Evolutionary conservation across 1,140 invertebrate species (phyloP).

Genomic region (Drosophila ficusphila): DNA sequence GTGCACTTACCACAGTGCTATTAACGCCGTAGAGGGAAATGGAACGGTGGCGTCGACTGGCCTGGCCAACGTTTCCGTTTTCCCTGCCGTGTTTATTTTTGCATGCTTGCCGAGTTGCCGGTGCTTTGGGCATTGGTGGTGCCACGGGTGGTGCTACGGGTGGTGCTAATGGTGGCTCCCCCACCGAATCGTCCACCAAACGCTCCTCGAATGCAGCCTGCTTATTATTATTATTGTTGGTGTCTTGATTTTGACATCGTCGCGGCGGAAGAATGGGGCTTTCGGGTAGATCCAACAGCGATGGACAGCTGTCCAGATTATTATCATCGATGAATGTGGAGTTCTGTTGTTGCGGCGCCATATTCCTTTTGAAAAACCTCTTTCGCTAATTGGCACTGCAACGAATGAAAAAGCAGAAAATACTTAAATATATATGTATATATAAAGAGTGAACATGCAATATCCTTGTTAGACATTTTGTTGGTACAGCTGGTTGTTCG

Average conservation of each 20-base stretch:
- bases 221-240: slow-evolving; percentile 58
- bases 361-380: slow-evolving; percentile 35
- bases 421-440: slow-evolving; percentile 5
- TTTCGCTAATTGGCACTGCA: slow-evolving; percentile 68
- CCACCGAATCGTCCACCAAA: slow-evolving; percentile 19
- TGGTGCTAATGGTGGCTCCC: slow-evolving; percentile 12
- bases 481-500: slow-evolving; percentile 32
- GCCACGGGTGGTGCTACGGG: background rate
- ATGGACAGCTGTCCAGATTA: slow-evolving; percentile 76
- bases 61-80: slow-evolving; percentile 63
- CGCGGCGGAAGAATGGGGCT: slow-evolving; percentile 76
- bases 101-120: slow-evolving; percentile 18
- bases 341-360: slow-evolving; percentile 70
- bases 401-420: slow-evolving; percentile 23
- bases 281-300: slow-evolving; percentile 74
- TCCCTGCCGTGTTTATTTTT: slow-evolving; percentile 60
- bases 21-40: slow-evolving; percentile 76
- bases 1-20: slow-evolving; percentile 80
- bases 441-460: slow-evolving; percentile 49
- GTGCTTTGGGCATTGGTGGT: no score
- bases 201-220: slow-evolving; percentile 39
- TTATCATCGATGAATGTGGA: slow-evolving; percentile 81
- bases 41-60: slow-evolving; percentile 69
- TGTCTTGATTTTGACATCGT: slow-evolving; percentile 56
- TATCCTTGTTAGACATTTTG: slow-evolving; percentile 55